phyloP scores from a whole-genome alignment of 2,113 vertebrate genomes.

The Aix galericulata region DNA sequence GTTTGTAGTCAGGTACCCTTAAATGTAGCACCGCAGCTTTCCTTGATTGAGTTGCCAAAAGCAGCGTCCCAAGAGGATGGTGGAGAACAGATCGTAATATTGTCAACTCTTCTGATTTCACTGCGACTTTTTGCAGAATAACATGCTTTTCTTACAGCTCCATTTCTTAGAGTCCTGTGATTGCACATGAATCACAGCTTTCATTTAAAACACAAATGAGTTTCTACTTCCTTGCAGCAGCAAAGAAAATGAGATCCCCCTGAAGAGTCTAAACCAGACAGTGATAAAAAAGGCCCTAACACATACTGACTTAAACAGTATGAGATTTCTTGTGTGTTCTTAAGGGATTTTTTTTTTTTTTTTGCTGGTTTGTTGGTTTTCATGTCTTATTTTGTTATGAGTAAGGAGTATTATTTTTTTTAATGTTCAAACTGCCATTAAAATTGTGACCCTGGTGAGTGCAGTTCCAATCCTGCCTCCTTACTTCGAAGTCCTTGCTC shows the following conservation, averaged over 20 bases:
- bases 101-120: constrained; percentile 36
- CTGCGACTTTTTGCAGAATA: constrained; percentile 1
- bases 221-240: constrained; percentile 47
- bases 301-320: neutral
- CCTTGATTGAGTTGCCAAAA: neutral
- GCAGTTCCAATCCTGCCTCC: neutral
- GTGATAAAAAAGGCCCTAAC: constrained; percentile 29
- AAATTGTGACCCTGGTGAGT: neutral
- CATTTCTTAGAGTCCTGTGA: constrained; percentile 34
- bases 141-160: constrained; percentile 18
- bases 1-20: neutral
- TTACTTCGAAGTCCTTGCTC: neutral
- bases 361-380: neutral
- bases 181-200: constrained; percentile 58
- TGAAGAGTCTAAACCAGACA: constrained; percentile 43
- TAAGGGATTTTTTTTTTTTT: neutral
- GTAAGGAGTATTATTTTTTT: fast-evolving
- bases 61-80: neutral
- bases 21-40: neutral
- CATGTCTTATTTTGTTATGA: neutral
- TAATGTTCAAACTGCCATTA: neutral
- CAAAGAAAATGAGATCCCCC: constrained; percentile 34
- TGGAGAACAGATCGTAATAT: constrained; percentile 45
- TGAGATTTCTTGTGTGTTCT: neutral
- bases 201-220: constrained; percentile 65